These are phyloP conservation scores for Austrofundulus limnaeus DNA, from an alignment of 2,113 vertebrate genomes.

Conservation along the genomic window DNA sequence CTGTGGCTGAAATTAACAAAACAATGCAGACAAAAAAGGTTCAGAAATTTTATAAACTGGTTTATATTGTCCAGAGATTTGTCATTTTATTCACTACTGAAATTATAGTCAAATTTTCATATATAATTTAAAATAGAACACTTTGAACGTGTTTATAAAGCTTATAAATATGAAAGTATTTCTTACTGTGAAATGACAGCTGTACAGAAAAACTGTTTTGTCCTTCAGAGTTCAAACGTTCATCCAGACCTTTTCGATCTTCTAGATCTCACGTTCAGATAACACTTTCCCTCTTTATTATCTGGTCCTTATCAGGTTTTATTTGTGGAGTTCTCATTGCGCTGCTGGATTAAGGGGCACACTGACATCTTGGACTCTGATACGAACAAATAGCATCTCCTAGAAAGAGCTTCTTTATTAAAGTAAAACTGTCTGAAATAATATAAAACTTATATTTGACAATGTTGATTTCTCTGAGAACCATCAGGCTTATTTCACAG, in stretches of 20 bases:
- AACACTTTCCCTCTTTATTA: slow-evolving; percentile 39
- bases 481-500: not conserved
- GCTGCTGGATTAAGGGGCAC: not conserved
- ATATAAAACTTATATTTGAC: slow-evolving; percentile 2
- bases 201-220: too few relatives aligned
- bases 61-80: too few relatives aligned
- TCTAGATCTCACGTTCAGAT: slow-evolving; percentile 29
- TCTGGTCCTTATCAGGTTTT: slow-evolving; percentile 17
- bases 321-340: slow-evolving; percentile 11
- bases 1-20: too few relatives aligned
- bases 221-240: not conserved
- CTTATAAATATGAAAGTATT: too few relatives aligned
- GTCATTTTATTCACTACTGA: too few relatives aligned
- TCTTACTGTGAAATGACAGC: too few relatives aligned
- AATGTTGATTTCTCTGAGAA: not conserved
- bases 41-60: too few relatives aligned
- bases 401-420: slow-evolving; percentile 13
- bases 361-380: slow-evolving; percentile 39
- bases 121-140: too few relatives aligned
- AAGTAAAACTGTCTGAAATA: slow-evolving; percentile 1
- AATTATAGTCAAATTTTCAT: too few relatives aligned
- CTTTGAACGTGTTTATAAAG: too few relatives aligned
- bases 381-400: slow-evolving; percentile 23
- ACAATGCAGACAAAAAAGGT: too few relatives aligned
- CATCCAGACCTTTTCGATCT: not conserved